Base-by-base conservation (phyloP, 2,888 invertebrate genomes). In the Siphonodentalium dalli region DNA sequence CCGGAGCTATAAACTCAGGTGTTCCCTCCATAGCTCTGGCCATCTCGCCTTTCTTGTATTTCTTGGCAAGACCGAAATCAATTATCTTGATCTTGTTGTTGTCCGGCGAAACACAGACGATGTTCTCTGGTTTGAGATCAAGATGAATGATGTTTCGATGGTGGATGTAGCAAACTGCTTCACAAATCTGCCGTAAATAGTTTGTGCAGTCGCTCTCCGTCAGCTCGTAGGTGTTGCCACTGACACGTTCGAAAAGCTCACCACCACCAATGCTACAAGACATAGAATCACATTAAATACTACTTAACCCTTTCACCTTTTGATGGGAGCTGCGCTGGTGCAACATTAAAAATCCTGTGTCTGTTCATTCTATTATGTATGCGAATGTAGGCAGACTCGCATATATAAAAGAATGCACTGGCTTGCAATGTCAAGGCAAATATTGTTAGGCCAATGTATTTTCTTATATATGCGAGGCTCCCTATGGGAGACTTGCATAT, bases 51-150 rank as follows among this genome's bases (percentile, higher is more conserved):
- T 93, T 92, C 81, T 94, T 93, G 78, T 89, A 94, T 80, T 90
- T 89, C 68, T 97, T 86, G 2, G 99, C 98, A 62, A 99, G 84
- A 11, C 99, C 98, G 82, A 99, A 99, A 84, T 99, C 98, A 68
- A 99, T 98, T 72, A 99, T 91, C 85, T 99, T 99, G 76, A 99
- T 93, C 69, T 96, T 88, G 84, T 99, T 98, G 41, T 97, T 96
- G 50, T 92, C 88, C 80, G 91, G 91, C 49, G 96, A 93, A 24
- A 98, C 87, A 77, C 98, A 99, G 47, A 99, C 86, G 69, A 99
- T 95, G 83, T 99, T 99, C 84, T 99, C 99, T 15, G 99, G 99
- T 88, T 99, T 99, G 86, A 99, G 89, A 80, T 99, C 99, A 50
- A 99, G 86, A 85, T 99, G 99, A 51, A 99, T 84, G 69, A 99